Evolutionary conservation across 2,113 vertebrate species (phyloP).

Genomic region (Anhinga anhinga): DNA sequence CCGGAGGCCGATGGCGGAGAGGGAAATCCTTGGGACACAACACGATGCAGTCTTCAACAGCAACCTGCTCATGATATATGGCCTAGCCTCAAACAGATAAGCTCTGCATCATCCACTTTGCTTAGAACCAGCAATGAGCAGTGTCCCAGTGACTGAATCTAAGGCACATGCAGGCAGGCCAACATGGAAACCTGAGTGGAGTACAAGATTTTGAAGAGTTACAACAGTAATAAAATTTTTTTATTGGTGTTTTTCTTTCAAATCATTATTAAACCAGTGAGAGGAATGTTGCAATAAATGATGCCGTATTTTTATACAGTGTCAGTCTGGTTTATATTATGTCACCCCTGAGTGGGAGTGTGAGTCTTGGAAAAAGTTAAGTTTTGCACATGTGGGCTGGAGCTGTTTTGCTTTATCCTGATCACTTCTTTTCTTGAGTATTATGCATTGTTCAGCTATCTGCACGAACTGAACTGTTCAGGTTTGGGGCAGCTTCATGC

Average conservation of each 20-base stretch:
- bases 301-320: not conserved
- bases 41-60: not conserved
- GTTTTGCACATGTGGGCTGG: not conserved
- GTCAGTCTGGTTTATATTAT: constrained; percentile 23
- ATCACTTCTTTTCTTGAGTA: not conserved
- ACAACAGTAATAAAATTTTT: not conserved
- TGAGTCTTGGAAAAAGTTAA: constrained; percentile 15
- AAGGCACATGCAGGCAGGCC: not conserved
- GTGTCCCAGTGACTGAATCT: not conserved
- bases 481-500: not conserved
- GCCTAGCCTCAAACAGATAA: not conserved
- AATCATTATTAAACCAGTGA: constrained; percentile 17
- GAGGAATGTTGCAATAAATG: constrained; percentile 15
- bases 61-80: not conserved
- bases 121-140: not conserved
- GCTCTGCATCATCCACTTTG: not conserved
- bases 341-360: not conserved
- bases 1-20: fast-evolving
- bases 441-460: not conserved
- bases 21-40: not conserved
- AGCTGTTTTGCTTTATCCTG: not conserved
- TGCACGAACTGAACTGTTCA: not conserved
- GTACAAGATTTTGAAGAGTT: constrained; percentile 25
- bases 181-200: not conserved
- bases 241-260: constrained; percentile 30